These are phyloP conservation scores for Microtus obscurus DNA, from an alignment of 2,797 vertebrate genomes.

Conservation along the genomic window DNA sequence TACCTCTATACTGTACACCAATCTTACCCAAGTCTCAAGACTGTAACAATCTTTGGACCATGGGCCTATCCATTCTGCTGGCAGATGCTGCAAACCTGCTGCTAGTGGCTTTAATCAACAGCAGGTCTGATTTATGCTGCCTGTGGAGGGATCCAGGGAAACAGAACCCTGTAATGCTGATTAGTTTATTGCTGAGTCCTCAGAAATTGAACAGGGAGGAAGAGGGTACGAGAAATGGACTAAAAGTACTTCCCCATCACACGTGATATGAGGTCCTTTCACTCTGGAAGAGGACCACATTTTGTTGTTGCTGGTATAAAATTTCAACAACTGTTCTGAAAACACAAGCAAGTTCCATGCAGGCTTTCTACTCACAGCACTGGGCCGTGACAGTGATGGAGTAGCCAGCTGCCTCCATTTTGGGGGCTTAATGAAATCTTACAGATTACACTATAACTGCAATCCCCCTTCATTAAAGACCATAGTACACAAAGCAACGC, in stretches of 20 bases:
- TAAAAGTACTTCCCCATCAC: constrained; percentile 70
- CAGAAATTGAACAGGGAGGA: constrained; percentile 70
- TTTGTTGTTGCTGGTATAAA: constrained; percentile 22
- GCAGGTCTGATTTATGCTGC: constrained; percentile 65
- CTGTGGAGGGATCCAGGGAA: not conserved
- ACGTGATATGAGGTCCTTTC: constrained; percentile 30
- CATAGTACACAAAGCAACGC: constrained; percentile 45
- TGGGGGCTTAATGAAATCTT: constrained; percentile 4
- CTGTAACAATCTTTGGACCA: constrained; percentile 32
- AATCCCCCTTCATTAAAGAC: constrained; percentile 26
- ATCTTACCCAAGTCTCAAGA: constrained; percentile 8
- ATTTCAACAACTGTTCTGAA: constrained; percentile 9
- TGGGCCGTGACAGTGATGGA: not conserved
- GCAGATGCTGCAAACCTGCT: constrained; percentile 10
- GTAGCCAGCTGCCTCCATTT: not conserved
- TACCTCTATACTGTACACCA: not conserved
- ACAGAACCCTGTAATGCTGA: constrained; percentile 37
- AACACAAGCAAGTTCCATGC: not conserved
- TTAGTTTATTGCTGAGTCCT: constrained; percentile 72
- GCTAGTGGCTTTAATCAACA: constrained; percentile 49
- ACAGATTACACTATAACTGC: not conserved
- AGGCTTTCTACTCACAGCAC: not conserved
- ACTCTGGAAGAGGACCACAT: not conserved
- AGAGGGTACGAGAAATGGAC: constrained; percentile 66
- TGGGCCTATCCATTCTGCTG: constrained; percentile 7